Evolutionary conservation across 2,797 vertebrate genomes (phyloP).

Genomic region (Chaetophractus vellerosus): DNA sequence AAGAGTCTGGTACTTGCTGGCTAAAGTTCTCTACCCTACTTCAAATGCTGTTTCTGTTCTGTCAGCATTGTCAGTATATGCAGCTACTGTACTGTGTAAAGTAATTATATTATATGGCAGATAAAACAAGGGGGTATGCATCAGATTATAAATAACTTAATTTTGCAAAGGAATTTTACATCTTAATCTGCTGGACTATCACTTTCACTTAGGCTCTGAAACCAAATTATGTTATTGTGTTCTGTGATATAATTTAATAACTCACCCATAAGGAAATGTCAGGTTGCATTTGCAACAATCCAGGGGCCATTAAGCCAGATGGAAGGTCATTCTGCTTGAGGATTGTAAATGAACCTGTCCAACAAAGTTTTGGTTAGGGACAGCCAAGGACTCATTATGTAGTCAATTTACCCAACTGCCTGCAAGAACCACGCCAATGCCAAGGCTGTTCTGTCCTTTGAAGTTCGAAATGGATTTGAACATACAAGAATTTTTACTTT

Average conservation of each 20-base stretch:
- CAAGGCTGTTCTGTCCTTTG: conserved; percentile 81
- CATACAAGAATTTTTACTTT: conserved; percentile 70
- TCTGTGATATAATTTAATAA: conserved; percentile 91
- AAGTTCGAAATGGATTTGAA: conserved; percentile 81
- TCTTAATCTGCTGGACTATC: conserved; percentile 91
- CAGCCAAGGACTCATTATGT: conserved; percentile 89
- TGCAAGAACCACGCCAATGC: conserved; percentile 78
- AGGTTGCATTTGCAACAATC: conserved; percentile 90
- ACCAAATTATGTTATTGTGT: conserved; percentile 91
- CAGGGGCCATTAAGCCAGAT: conserved; percentile 86
- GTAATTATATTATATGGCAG: conserved; percentile 90
- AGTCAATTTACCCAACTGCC: conserved; percentile 86
- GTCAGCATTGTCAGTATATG: conserved; percentile 86
- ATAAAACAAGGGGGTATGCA: conserved; percentile 90
- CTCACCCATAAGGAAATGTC: conserved; percentile 91
- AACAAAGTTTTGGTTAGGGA: conserved; percentile 89
- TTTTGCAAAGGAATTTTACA: conserved; percentile 90
- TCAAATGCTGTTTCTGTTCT: conserved; percentile 82
- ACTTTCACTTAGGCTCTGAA: conserved; percentile 91
- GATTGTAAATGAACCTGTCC: conserved; percentile 90
- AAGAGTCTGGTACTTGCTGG: conserved; percentile 77
- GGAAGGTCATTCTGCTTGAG: conserved; percentile 90
- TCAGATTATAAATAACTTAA: conserved; percentile 91
- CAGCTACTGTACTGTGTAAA: conserved; percentile 79
- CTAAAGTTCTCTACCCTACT: conserved; percentile 47